These are phyloP conservation scores for Nematostella vectensis DNA, from an alignment of 92 coral and sea anemone species.

Conservation along the genomic window DNA sequence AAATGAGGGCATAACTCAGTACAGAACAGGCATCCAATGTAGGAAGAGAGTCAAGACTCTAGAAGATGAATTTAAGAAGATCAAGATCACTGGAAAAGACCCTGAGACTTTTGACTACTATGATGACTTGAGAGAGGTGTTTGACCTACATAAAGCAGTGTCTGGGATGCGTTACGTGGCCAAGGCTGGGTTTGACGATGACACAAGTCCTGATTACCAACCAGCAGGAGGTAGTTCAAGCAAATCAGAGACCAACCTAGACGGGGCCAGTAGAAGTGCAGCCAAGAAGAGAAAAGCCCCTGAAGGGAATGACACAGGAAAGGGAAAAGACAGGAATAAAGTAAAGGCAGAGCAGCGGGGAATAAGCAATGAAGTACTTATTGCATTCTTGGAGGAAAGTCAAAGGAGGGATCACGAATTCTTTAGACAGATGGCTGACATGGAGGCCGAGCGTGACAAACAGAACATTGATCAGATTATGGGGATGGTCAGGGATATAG, in stretches of 20 bases:
- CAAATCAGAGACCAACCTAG: background rate
- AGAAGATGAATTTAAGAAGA: conserved; percentile 42
- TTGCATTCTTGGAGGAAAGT: conserved; percentile 26
- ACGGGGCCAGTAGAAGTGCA: background rate
- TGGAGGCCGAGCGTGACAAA: conserved; percentile 26
- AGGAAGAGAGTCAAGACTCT: conserved; percentile 34
- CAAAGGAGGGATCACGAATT: conserved; percentile 31
- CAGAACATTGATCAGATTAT: conserved; percentile 24
- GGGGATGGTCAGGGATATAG: conserved; percentile 16
- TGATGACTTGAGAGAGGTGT: conserved; percentile 26
- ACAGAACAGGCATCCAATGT: conserved; percentile 49
- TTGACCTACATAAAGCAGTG: conserved; percentile 7
- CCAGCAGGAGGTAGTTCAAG: background rate
- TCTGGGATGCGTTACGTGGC: conserved; percentile 1
- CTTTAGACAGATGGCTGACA: conserved; percentile 16
- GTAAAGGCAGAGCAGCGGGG: conserved; percentile 1
- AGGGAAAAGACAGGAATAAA: conserved; percentile 1
- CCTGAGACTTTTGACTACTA: conserved; percentile 37
- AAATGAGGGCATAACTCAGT: conserved; percentile 29
- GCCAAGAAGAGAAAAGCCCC: background rate
- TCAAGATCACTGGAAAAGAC: conserved; percentile 29
- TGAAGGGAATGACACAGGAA: background rate
- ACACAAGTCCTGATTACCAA: background rate
- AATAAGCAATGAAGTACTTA: background rate
- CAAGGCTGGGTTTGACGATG: conserved; percentile 4